A percentile compares a stretch with the other conserved stretches of the same genome.
Conservation (phyloP, 2,113 vertebrate species). For the Numenius arquata region DNA sequence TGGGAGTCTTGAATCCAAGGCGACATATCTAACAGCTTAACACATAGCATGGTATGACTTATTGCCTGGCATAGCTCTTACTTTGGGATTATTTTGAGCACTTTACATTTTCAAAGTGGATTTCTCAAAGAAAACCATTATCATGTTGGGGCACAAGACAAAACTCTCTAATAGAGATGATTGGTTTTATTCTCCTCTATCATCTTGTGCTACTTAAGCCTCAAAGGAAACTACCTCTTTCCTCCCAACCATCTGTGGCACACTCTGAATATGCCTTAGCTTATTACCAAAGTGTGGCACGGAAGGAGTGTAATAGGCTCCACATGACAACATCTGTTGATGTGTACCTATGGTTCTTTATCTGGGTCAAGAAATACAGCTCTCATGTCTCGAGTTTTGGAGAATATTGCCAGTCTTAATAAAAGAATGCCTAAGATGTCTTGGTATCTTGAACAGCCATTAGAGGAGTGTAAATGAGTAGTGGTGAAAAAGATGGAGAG, state of each 20-base stretch:
- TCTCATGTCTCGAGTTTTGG: not conserved
- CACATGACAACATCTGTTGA: not conserved
- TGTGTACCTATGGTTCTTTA: not conserved
- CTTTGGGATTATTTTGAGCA: not conserved
- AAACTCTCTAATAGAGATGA: not conserved
- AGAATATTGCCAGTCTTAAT: not conserved
- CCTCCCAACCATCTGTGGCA: not conserved
- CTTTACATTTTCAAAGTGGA: not conserved
- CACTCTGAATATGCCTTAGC: rapidly evolving
- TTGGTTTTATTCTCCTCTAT: not conserved
- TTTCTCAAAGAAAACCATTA: not conserved
- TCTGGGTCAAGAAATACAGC: not conserved
- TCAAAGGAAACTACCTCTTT: not conserved
- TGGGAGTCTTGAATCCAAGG: not conserved
- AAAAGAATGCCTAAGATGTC: not conserved
- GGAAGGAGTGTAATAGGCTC: not conserved
- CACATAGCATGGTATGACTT: not conserved
- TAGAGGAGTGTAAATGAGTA: not conserved
- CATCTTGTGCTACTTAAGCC: not conserved
- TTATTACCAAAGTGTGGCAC: not conserved
- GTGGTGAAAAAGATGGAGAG: not conserved
- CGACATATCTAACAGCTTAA: not conserved
- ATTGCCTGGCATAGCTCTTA: not conserved
- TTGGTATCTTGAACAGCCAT: not conserved
- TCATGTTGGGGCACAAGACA: not conserved